Evolutionary conservation across 2,888 invertebrate species (phyloP).

Genomic region (Dermolepida albohirtum): DNA sequence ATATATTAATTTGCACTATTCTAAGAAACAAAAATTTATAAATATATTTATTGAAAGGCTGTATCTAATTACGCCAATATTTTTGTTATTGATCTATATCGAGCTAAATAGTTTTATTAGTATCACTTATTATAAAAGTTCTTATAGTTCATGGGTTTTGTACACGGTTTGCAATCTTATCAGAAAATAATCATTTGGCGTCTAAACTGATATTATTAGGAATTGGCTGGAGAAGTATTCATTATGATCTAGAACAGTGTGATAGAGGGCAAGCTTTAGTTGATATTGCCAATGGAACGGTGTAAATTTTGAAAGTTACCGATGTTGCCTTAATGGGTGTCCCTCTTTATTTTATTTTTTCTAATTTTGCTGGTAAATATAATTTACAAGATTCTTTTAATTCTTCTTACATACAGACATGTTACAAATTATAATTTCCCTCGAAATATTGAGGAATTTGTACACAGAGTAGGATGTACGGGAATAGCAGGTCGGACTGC

Average conservation of each 20-base stretch:
- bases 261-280: slow-evolving; percentile 86
- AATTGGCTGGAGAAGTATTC: slow-evolving; percentile 82
- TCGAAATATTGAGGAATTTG: slow-evolving; percentile 94
- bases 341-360: too few relatives aligned
- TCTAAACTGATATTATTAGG: slow-evolving; percentile 81
- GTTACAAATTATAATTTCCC: slow-evolving; percentile 96
- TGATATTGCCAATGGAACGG: slow-evolving; percentile 83
- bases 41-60: too few relatives aligned
- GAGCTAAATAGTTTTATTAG: too few relatives aligned
- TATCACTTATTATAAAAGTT: slow-evolving; percentile 12
- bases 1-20: too few relatives aligned
- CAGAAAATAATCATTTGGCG: slow-evolving; percentile 87
- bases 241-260: slow-evolving; percentile 84
- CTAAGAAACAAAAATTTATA: too few relatives aligned
- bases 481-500: slow-evolving; percentile 92
- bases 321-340: slow-evolving; percentile 96
- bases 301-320: slow-evolving; percentile 89
- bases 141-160: slow-evolving; percentile 75
- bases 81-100: too few relatives aligned
- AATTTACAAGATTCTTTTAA: neutral
- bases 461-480: slow-evolving; percentile 95
- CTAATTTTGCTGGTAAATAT: neutral
- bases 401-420: slow-evolving; percentile 67
- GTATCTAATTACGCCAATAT: too few relatives aligned
- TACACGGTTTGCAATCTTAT: slow-evolving; percentile 74